Conservation (phyloP, 2,888 invertebrate genomes). For the Stenoptilia bipunctidactyla region DNA sequence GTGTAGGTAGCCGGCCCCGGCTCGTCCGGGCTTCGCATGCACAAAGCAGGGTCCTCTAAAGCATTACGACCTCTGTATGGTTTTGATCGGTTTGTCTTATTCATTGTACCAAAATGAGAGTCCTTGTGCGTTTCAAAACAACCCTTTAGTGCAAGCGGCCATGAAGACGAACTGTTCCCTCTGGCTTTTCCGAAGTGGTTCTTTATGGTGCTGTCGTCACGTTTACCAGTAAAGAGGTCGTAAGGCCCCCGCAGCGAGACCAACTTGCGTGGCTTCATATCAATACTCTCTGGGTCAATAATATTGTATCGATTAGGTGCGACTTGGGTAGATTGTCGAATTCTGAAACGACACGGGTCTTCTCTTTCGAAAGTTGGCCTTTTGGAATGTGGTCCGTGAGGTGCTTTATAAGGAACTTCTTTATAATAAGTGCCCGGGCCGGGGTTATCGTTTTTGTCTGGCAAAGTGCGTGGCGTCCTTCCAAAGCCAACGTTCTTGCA, state of each 20-base stretch:
- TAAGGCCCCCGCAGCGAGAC: conserved; percentile 52
- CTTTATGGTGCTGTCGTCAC: conserved; percentile 61
- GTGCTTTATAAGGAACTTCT: conserved; percentile 33
- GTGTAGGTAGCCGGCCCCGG: conserved; percentile 67
- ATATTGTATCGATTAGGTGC: conserved; percentile 50
- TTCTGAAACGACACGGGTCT: conserved; percentile 46
- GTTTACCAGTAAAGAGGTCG: conserved; percentile 57
- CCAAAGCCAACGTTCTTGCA: conserved; percentile 48
- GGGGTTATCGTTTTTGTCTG: conserved; percentile 23
- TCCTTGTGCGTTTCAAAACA: conserved; percentile 39
- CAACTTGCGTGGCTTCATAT: conserved; percentile 40
- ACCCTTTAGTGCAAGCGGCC: conserved; percentile 43
- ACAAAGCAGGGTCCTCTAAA: conserved; percentile 58
- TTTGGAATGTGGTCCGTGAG: conserved; percentile 41
- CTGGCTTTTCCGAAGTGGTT: conserved; percentile 50
- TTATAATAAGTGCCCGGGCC: conserved; percentile 51
- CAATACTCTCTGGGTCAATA: conserved; percentile 40
- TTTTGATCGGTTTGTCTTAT: conserved; percentile 37
- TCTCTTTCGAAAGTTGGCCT: conserved; percentile 42
- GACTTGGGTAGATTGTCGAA: conserved; percentile 37
- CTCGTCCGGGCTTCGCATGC: conserved; percentile 48
- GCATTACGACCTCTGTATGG: conserved; percentile 55
- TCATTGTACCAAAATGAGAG: conserved; percentile 41
- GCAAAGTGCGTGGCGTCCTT: conserved; percentile 29
- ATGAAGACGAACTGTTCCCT: conserved; percentile 31